These are phyloP conservation scores for Sturmia bella DNA, from an alignment of 2,888 invertebrate genomes.

Conservation along the genomic window DNA sequence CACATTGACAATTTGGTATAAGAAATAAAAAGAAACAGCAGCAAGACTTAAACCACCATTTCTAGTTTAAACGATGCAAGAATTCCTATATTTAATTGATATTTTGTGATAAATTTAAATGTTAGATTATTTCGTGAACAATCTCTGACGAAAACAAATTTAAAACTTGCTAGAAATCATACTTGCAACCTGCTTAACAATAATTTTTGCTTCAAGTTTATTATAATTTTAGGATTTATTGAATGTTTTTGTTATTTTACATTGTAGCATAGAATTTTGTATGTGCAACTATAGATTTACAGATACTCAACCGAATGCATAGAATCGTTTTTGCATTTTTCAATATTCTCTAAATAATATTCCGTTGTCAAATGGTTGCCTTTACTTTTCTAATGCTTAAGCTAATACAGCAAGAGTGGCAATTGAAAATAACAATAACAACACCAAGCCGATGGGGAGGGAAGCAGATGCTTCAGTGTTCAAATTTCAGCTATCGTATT, in stretches of 20 bases:
- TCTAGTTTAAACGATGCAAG: too few relatives aligned
- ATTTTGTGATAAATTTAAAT: too few relatives aligned
- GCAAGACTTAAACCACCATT: too few relatives aligned
- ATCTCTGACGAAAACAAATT: too few relatives aligned
- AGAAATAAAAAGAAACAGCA: too few relatives aligned
- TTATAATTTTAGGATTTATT: not conserved
- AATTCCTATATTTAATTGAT: too few relatives aligned
- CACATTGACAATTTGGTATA: too few relatives aligned
- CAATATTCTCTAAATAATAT: slow-evolving; percentile 38
- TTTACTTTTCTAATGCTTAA: slow-evolving; percentile 7
- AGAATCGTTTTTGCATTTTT: slow-evolving; percentile 39
- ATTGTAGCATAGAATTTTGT: too few relatives aligned
- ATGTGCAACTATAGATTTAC: not conserved
- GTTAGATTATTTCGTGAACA: too few relatives aligned
- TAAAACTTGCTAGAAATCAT: too few relatives aligned
- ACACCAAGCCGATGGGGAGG: not conserved
- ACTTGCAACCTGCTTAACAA: too few relatives aligned
- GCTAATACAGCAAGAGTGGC: not conserved
- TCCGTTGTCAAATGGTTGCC: slow-evolving; percentile 17
- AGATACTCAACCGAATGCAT: slow-evolving; percentile 27
- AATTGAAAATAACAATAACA: not conserved
- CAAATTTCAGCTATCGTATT: slow-evolving; percentile 65
- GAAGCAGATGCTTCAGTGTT: slow-evolving; percentile 37
- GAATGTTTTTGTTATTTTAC: not conserved
- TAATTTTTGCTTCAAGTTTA: too few relatives aligned